These are phyloP conservation scores for Sclerurus mexicanus DNA, from an alignment of 2,113 vertebrate genomes.

Conservation along the genomic window DNA sequence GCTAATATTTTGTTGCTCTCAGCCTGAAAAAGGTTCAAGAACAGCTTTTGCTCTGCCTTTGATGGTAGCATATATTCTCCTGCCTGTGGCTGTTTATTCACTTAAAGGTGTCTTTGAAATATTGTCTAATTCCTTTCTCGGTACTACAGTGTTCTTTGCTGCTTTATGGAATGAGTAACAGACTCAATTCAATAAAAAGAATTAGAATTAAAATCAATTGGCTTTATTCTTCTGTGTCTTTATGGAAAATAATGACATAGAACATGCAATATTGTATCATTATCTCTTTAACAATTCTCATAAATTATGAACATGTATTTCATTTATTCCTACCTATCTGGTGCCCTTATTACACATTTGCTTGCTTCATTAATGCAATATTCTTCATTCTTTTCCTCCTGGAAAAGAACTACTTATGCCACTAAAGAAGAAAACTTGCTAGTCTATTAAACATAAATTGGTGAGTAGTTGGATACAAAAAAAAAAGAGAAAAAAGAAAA, in stretches of 20 bases:
- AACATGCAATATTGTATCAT: background rate
- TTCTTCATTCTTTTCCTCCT: background rate
- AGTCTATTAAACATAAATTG: slow-evolving; percentile 28
- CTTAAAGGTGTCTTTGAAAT: slow-evolving; percentile 63
- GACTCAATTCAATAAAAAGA: slow-evolving; percentile 54
- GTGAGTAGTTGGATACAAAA: background rate
- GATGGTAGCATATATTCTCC: slow-evolving; percentile 42
- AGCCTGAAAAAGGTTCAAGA: slow-evolving; percentile 51
- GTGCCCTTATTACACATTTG: background rate
- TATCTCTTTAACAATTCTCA: slow-evolving; percentile 33
- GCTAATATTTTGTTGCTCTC: slow-evolving; percentile 30
- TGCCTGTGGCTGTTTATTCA: slow-evolving; percentile 58
- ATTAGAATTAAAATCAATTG: slow-evolving; percentile 35
- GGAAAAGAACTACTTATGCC: background rate
- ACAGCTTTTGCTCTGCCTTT: slow-evolving; percentile 31
- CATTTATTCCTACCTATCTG: background rate
- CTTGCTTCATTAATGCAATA: slow-evolving; percentile 47
- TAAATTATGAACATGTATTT: slow-evolving; percentile 36
- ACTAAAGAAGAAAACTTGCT: slow-evolving; percentile 22
- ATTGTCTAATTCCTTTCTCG: slow-evolving; percentile 64
- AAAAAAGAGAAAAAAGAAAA: background rate
- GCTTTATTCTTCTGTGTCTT: slow-evolving; percentile 1
- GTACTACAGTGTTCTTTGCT: slow-evolving; percentile 41
- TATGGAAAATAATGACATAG: slow-evolving; percentile 33
- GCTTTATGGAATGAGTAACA: slow-evolving; percentile 56